Conservation (phyloP, 2,888 invertebrate genomes). For the Rhingia rostrata region DNA sequence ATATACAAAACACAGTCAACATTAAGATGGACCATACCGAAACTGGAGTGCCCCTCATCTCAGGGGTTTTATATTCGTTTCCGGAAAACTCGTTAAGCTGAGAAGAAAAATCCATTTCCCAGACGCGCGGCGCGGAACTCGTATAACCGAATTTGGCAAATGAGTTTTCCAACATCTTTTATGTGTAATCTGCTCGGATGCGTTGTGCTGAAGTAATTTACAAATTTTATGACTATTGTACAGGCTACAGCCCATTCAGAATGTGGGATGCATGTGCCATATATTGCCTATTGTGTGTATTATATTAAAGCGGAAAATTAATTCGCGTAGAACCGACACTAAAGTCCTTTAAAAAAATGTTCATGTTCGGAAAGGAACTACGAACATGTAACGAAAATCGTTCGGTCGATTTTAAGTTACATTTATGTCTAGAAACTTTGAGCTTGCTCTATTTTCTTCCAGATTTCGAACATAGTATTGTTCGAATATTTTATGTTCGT, state of each 20-base stretch:
- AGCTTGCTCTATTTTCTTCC: too few relatives aligned
- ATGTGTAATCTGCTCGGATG: constrained; percentile 35
- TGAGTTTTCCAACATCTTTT: constrained; percentile 66
- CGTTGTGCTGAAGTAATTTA: constrained; percentile 59
- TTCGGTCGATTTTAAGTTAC: too few relatives aligned
- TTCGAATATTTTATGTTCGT: too few relatives aligned
- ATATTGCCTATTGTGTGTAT: not conserved
- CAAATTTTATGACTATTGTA: constrained; percentile 36
- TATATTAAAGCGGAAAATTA: constrained; percentile 14
- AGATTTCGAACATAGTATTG: too few relatives aligned
- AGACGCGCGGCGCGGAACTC: constrained; percentile 9
- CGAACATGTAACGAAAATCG: too few relatives aligned
- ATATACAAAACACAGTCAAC: constrained; percentile 60
- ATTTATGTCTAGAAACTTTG: too few relatives aligned
- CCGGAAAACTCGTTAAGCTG: constrained; percentile 68
- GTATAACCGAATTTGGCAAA: constrained; percentile 60
- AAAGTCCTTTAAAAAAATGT: too few relatives aligned
- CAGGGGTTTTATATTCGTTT: constrained; percentile 62
- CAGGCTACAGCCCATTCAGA: constrained; percentile 30
- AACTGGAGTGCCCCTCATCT: constrained; percentile 62
- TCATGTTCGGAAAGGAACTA: too few relatives aligned
- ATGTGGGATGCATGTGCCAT: not conserved
- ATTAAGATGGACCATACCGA: constrained; percentile 52
- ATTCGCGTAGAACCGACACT: too few relatives aligned
- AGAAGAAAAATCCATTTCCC: constrained; percentile 66